Evolutionary conservation across 2,797 vertebrate species (phyloP), one percentile per base, ranked within the genome.

Genomic region (Streptopelia turtur): DNA sequence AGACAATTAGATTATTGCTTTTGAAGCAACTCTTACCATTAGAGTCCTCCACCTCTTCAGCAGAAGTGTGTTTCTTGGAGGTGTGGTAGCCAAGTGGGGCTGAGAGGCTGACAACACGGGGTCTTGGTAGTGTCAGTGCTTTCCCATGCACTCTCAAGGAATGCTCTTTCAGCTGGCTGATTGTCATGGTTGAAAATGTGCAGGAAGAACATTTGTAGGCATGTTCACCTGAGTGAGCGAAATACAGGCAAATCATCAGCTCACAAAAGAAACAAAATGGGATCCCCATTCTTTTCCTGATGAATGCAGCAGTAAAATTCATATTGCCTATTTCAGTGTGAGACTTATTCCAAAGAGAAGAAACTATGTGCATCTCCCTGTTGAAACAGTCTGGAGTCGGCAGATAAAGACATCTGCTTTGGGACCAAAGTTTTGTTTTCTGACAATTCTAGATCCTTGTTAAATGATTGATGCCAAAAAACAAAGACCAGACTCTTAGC

Each of bases 81-180:
- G 98, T 95, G 93, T 98, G 98, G 74, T 98, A 98, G 97, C 98
- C 68, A 28, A 98, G 97, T 25, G 98, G 98, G 35, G 98, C 98
- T 45, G 98, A 98, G 92, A 99, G 98, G 87, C 97, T 98, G 91
- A 98, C 98, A 28, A 98, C 98, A 53, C 98, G 97, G n/a, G 99
- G 98, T 97, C 98, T 98, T 94, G 98, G 98, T 88, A 99, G 98
- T 92, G 99, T 99, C 96, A 99, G 98, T 75, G 98, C 98, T 98
- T 99, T 99, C 60, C 99, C 99, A 37, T 99, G 99, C 97, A 98
- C 99, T 97, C 97, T 99, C 97, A 99, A 98, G 69, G 99, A 99
- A 94, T 99, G 99, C 97, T 99, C 99, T 98, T 99, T 99, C 98
- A 99, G 98, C 97, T 99, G 99, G 98, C 98, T 99, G 98, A 99